Percentiles rank a stretch among this genome's conserved stretches.
Conservation (phyloP, 1,140 invertebrate genomes). For the Pseudobourletiella spinata region DNA sequence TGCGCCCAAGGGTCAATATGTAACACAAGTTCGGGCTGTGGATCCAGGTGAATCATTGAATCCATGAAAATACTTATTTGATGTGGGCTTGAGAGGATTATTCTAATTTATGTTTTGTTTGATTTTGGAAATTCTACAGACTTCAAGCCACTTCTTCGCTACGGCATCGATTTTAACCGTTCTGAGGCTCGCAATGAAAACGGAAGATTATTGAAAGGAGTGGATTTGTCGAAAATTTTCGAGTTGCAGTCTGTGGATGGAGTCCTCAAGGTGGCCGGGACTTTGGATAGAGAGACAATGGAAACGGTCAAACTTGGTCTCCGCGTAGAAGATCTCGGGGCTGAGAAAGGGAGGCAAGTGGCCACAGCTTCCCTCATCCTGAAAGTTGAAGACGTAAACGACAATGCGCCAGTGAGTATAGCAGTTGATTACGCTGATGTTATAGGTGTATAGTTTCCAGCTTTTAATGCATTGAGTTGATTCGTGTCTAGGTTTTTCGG, state of each 20-base stretch:
- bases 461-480: no score
- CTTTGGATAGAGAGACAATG: constrained; percentile 72
- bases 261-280: constrained; percentile 53
- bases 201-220: constrained; percentile 48
- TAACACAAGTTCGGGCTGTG: constrained; percentile 51
- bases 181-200: constrained; percentile 73
- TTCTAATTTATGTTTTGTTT: no score
- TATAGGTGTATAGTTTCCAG: no score
- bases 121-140: no score
- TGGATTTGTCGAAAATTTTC: constrained; percentile 61
- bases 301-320: constrained; percentile 67
- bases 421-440: no score
- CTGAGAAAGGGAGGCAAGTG: constrained; percentile 60
- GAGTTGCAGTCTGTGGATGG: constrained; percentile 67
- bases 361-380: constrained; percentile 64
- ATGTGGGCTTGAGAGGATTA: no score
- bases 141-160: constrained; percentile 59
- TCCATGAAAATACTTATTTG: no score
- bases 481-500: constrained; percentile 10
- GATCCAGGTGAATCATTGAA: not conserved
- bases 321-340: constrained; percentile 73
- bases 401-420: constrained; percentile 56
- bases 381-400: constrained; percentile 69
- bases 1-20: constrained; percentile 20
- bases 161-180: constrained; percentile 48